Evolutionary conservation across 1,140 invertebrate species (phyloP).

Genomic region (Drosophila truncata): DNA sequence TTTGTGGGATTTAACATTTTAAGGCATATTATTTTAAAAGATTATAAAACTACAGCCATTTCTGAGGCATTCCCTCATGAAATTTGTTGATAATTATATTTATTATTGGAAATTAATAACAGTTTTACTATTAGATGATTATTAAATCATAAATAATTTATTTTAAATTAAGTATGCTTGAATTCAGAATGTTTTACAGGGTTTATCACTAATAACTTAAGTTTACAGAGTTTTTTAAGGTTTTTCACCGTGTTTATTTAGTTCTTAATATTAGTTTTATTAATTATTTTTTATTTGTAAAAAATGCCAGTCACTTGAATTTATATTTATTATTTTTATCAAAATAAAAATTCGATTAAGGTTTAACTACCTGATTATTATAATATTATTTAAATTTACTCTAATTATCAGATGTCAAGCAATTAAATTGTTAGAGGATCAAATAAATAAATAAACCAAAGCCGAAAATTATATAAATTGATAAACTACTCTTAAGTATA

Average conservation of each 20-base stretch:
- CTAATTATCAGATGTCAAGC: no score
- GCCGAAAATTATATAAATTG: background rate
- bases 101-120: background rate
- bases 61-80: background rate
- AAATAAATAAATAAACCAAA: background rate
- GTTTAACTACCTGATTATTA: no score
- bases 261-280: background rate
- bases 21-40: background rate
- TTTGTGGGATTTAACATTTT: background rate
- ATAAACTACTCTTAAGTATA: background rate
- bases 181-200: background rate
- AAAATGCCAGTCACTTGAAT: background rate
- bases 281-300: background rate
- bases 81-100: background rate
- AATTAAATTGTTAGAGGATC: background rate
- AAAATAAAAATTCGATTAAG: background rate
- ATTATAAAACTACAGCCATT: background rate
- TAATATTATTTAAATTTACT: background rate
- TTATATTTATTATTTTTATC: background rate
- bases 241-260: background rate
- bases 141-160: no score
- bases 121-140: background rate
- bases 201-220: background rate
- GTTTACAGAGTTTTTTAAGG: background rate
- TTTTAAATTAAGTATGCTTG: background rate